Evolutionary conservation across 2,113 vertebrate genomes (phyloP).

Genomic region (Pipa parva): DNA sequence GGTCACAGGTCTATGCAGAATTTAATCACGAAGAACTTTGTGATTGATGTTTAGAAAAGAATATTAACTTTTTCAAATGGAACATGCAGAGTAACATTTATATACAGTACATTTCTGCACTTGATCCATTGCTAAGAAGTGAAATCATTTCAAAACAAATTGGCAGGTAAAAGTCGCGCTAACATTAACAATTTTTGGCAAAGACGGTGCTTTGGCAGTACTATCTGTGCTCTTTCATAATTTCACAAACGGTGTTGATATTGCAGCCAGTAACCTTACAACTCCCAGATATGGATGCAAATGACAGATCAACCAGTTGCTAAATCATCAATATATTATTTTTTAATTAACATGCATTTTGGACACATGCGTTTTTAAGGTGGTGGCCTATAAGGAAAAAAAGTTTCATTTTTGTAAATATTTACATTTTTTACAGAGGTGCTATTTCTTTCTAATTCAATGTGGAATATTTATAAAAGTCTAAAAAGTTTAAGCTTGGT

Average conservation of each 20-base stretch:
- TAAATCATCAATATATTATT: constrained; percentile 40
- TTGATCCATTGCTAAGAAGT: constrained; percentile 10
- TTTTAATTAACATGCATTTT: constrained; percentile 8
- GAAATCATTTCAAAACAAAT: constrained; percentile 23
- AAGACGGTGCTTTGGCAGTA: constrained; percentile 21
- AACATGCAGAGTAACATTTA: constrained; percentile 6
- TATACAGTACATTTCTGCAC: constrained; percentile 2
- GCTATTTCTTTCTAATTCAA: too few relatives aligned
- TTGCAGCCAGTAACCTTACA: constrained; percentile 35
- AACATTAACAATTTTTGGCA: not conserved
- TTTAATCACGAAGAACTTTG: not conserved
- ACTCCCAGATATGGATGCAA: constrained; percentile 36
- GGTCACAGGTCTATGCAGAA: not conserved
- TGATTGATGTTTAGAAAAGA: constrained; percentile 5
- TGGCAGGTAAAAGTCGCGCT: not conserved
- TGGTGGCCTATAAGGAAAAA: too few relatives aligned
- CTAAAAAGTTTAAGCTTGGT: too few relatives aligned
- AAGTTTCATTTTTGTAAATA: too few relatives aligned
- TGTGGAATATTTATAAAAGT: too few relatives aligned
- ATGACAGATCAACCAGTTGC: constrained; percentile 43
- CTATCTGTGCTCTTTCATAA: constrained; percentile 37
- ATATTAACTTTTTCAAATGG: not conserved
- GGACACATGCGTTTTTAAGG: too few relatives aligned
- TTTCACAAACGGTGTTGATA: constrained; percentile 30
- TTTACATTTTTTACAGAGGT: not conserved